Evolutionary conservation across 2,888 invertebrate species (phyloP), one percentile per base, ranked within the genome.

Genomic region (Archips xylosteana): DNA sequence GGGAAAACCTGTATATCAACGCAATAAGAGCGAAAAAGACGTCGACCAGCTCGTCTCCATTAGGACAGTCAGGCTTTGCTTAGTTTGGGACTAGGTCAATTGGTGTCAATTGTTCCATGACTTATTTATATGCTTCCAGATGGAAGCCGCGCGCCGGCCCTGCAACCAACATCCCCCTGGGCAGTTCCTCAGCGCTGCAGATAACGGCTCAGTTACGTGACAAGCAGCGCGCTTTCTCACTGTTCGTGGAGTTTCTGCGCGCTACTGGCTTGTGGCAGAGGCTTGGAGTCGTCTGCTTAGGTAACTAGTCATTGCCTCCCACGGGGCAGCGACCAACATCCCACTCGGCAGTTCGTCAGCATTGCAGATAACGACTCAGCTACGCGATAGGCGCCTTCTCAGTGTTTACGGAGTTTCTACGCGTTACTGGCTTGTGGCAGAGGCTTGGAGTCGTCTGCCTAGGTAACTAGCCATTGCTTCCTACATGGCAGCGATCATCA

Each of bases 361-460:
- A 2, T 95, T 99, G 93, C 97, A 98, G 89, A 96, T 98, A 75
- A 91, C 96, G 1, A 97, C 97, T 76, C 99, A 99, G 87, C 92
- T 99, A 70, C 96, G 97, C 78, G 98, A 98, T 87, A 99, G 99
- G 96, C 82, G 98, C 97, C 0, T 95, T 98, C 79, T 95, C 96
- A 75, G 95, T 97, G 75, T 97, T 96, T 84, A 89, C 98, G 2
- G 95, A 96, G 73, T 99, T 99, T 89, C 89, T 98, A 67, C 96
- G 96, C 80, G 95, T 96, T 61, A 93, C 96, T 47, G 95, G 95
- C 0, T 91, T 97, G 45, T 96, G 96, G 97, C 93, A 90, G 66
- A 95, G 96, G 78, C 95, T 97, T 77, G 88, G 89, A 13, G 79
- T 78, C 2, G 81, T 90, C 76, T 83, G 85, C 8, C 75, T 70